Evolutionary conservation across 2,888 invertebrate species (phyloP), one percentile per base, ranked within the genome.

Genomic region (Digitonthophagus gazella): DNA sequence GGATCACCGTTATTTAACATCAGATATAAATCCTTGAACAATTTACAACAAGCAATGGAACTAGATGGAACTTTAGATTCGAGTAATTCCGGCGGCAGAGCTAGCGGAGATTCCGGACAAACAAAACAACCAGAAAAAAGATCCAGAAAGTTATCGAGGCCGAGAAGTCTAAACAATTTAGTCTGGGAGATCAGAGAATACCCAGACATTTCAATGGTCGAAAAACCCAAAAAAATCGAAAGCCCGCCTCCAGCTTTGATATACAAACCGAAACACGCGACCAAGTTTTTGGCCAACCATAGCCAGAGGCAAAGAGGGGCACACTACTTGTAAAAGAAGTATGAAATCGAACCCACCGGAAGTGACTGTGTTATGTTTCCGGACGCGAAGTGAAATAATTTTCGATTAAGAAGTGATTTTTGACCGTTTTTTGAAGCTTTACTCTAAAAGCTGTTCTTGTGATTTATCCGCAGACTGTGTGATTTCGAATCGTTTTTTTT

Each of bases 21-120:
- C 75, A 86, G 92, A 15, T 88, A 89, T 80, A 90, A 90, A 76
- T 89, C 89, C 69, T 81, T 91, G 64, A 91, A 89, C 66, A 91
- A 90, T 82, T 87, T 91, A 57, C 91, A 91, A 76, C 90, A 90
- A 80, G 90, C 89, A 14, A 91, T 90, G 88, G 90, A 90, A 76
- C 82, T 83, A 75, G 86, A 84, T 72, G 93, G 93, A 0, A 95
- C 95, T n/a, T 85, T 95, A 73, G 93, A 95, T 79, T 95, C 95
- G 54, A 94, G 94, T 80, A 93, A 94, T 83, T 94, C 94, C 19
- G 95, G 94, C 44, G 94, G 94, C 0, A 87, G 93, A 67, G 93
- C 93, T 3, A 94, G 94, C 8, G 93, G 93, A 1, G 95, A 94
- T 81, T 94, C 94, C 2, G 81, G 80, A 3, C 90, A 89, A 0